Evolutionary conservation across 2,113 vertebrate species (phyloP).

Genomic region (Gila orcuttii): DNA sequence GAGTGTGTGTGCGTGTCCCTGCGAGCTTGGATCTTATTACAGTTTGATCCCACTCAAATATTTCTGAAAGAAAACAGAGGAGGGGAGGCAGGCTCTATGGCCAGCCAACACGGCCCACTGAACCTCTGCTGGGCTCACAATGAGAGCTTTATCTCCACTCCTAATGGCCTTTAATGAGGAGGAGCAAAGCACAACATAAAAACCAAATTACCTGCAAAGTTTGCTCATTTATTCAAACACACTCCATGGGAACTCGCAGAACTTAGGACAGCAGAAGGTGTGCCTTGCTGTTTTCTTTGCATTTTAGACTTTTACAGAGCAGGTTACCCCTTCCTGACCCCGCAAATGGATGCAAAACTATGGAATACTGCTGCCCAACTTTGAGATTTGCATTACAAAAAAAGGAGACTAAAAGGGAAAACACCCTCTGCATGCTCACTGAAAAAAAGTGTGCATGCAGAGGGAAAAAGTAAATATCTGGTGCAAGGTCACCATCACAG

Average conservation of each 20-base stretch:
- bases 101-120: slow-evolving; percentile 68
- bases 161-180: slow-evolving; percentile 71
- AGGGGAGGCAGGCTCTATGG: slow-evolving; percentile 70
- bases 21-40: slow-evolving; percentile 80
- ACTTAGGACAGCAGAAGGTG: slow-evolving; percentile 17
- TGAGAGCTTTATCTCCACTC: slow-evolving; percentile 75
- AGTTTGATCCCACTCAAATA: slow-evolving; percentile 84
- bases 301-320: background rate
- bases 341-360: background rate
- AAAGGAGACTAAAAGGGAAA: slow-evolving; percentile 1
- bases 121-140: slow-evolving; percentile 72
- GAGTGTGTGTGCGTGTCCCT: slow-evolving; percentile 60
- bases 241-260: slow-evolving; percentile 32
- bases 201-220: slow-evolving; percentile 66
- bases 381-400: slow-evolving; percentile 22
- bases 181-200: slow-evolving; percentile 69
- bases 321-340: slow-evolving; percentile 55
- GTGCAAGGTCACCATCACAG: slow-evolving; percentile 48
- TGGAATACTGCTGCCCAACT: background rate
- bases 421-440: slow-evolving; percentile 7
- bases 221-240: slow-evolving; percentile 61
- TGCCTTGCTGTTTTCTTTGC: background rate
- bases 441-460: background rate
- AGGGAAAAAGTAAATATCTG: slow-evolving; percentile 34
- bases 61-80: slow-evolving; percentile 81